A percentile compares a stretch with the other conserved stretches of the same genome.
Evolutionary conservation across 2,113 vertebrate species (phyloP).

Genomic region (Takifugu flavidus): DNA sequence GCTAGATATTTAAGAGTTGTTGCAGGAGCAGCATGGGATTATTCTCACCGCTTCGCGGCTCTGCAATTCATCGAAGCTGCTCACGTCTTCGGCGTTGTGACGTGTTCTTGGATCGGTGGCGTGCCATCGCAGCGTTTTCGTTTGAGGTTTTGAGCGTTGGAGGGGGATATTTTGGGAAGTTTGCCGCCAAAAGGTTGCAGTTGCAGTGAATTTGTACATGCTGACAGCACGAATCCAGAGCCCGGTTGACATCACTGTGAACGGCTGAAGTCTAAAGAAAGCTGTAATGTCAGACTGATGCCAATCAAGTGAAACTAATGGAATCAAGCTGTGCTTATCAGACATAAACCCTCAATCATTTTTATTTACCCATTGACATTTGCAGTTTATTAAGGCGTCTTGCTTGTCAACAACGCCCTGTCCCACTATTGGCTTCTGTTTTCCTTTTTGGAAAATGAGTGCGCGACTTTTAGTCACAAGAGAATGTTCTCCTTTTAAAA

Average conservation of each 20-base stretch:
- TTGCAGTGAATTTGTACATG: conserved; percentile 30
- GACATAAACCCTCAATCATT: conserved; percentile 61
- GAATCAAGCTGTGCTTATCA: conserved; percentile 58
- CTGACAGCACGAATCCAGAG: conserved; percentile 39
- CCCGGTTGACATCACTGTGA: conserved; percentile 49
- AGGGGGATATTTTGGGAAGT: not conserved
- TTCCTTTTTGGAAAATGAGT: conserved; percentile 32
- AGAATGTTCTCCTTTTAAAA: not conserved
- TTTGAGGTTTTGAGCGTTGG: conserved; percentile 17
- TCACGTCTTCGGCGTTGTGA: conserved; percentile 21
- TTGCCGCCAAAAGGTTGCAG: not conserved
- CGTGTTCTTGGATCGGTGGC: conserved; percentile 11
- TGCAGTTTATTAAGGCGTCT: conserved; percentile 35
- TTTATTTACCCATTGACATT: conserved; percentile 40
- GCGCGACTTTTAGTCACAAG: conserved; percentile 31
- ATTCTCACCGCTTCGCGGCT: conserved; percentile 44
- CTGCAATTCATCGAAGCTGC: conserved; percentile 35
- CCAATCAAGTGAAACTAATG: conserved; percentile 64
- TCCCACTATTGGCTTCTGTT: conserved; percentile 8
- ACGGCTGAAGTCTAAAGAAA: conserved; percentile 36
- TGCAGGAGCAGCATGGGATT: conserved; percentile 36
- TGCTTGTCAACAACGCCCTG: conserved; percentile 21
- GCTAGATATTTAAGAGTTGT: conserved; percentile 49
- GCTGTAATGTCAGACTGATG: conserved; percentile 52
- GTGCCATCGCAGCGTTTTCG: conserved; percentile 17